Percentiles rank a stretch among this genome's conserved stretches.
Evolutionary conservation across 2,888 invertebrate genomes (phyloP).

Genomic region (Cantharis rustica): DNA sequence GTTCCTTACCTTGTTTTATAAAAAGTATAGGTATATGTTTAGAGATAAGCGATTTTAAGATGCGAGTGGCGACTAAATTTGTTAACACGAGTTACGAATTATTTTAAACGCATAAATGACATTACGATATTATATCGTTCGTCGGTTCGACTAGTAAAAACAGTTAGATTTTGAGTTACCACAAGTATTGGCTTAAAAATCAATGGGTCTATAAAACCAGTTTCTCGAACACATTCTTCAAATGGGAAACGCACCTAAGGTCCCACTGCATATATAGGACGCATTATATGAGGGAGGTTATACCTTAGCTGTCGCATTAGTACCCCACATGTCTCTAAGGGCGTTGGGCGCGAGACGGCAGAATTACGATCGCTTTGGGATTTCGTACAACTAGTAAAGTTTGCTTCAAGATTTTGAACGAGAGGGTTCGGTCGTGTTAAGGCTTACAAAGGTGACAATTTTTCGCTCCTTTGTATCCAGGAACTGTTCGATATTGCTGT

Average conservation of each 20-base stretch:
- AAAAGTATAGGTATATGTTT: background rate
- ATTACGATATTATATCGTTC: no score
- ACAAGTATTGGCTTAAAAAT: background rate
- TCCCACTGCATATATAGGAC: conserved; percentile 50
- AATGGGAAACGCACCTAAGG: conserved; percentile 39
- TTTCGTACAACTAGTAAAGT: conserved; percentile 33
- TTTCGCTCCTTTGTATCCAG: conserved; percentile 15
- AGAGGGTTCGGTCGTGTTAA: conserved; percentile 23
- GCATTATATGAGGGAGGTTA: conserved; percentile 43
- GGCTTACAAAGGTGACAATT: conserved; percentile 26
- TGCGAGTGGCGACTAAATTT: background rate
- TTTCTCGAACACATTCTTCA: conserved; percentile 11
- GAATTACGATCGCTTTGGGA: conserved; percentile 46
- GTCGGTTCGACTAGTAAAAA: no score
- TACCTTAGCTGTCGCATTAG: conserved; percentile 44
- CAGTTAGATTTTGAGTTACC: background rate
- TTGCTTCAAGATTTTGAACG: conserved; percentile 27
- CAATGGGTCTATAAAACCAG: background rate
- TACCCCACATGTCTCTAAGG: conserved; percentile 33
- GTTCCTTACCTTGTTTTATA: background rate
- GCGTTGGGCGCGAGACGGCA: conserved; percentile 24
- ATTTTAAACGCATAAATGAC: no score
- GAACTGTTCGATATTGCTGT: conserved; percentile 11
- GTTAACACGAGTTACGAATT: background rate
- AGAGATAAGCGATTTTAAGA: background rate